These are phyloP conservation scores for Trichoplusia ni DNA, from an alignment of 1,140 invertebrate species.

Conservation along the genomic window DNA sequence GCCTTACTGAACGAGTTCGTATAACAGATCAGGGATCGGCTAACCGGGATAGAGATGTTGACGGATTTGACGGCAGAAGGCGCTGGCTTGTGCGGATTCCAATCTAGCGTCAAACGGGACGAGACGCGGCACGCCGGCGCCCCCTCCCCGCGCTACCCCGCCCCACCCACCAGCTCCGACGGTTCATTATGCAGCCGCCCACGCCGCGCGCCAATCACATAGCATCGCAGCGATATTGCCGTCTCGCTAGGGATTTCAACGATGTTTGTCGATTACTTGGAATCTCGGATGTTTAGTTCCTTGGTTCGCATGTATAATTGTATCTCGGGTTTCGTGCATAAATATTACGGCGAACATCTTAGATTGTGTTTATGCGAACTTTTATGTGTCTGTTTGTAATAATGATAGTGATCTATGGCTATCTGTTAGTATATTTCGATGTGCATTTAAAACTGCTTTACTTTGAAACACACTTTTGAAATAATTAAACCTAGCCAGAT, in stretches of 20 bases:
- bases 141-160: conserved; percentile 32
- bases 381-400: background rate
- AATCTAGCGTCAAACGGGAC: conserved; percentile 55
- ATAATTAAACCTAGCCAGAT: too few relatives aligned
- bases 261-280: conserved; percentile 48
- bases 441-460: too few relatives aligned
- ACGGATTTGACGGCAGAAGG: conserved; percentile 59
- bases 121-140: conserved; percentile 32
- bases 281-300: conserved; percentile 27
- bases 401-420: too few relatives aligned
- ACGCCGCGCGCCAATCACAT: conserved; percentile 74
- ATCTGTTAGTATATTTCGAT: too few relatives aligned
- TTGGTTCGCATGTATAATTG: background rate
- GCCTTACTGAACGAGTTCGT: background rate
- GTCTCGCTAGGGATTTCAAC: conserved; percentile 64
- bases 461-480: too few relatives aligned
- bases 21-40: conserved; percentile 31
- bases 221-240: conserved; percentile 71
- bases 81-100: conserved; percentile 54
- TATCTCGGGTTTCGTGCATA: conserved; percentile 1
- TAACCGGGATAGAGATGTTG: conserved; percentile 45
- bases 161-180: conserved; percentile 38
- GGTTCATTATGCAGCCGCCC: conserved; percentile 77
- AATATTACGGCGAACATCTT: background rate
- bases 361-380: background rate